Conservation (phyloP, 2,888 invertebrate species). For the Xanthia icteritia region DNA sequence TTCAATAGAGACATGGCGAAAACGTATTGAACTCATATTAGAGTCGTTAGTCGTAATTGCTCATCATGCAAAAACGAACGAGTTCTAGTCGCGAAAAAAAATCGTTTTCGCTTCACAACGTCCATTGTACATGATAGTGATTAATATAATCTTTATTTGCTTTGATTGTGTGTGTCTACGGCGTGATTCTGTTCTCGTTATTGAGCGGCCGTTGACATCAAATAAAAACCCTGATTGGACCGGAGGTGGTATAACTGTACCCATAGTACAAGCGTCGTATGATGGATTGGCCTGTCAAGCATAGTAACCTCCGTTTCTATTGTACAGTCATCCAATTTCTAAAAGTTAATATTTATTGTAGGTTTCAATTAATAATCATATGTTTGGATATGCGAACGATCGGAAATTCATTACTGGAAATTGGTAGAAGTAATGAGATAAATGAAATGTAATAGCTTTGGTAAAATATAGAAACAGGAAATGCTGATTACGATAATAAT, state of each 20-base stretch:
- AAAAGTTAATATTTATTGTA: conserved; percentile 81
- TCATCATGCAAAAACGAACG: conserved; percentile 83
- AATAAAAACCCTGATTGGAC: conserved; percentile 80
- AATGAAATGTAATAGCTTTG: conserved; percentile 10
- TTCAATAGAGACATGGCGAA: conserved; percentile 77
- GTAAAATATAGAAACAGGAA: conserved; percentile 27
- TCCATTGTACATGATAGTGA: conserved; percentile 78
- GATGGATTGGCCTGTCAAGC: conserved; percentile 82
- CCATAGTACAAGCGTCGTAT: conserved; percentile 75
- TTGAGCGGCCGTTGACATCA: conserved; percentile 82
- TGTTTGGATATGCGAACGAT: conserved; percentile 74
- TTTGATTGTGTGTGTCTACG: conserved; percentile 80
- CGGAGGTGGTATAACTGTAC: conserved; percentile 77
- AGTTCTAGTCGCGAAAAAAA: conserved; percentile 71
- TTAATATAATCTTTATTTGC: conserved; percentile 86
- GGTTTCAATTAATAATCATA: conserved; percentile 78
- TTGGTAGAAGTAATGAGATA: conserved; percentile 57
- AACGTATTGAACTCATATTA: conserved; percentile 80
- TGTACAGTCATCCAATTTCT: conserved; percentile 79
- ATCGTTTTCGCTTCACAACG: conserved; percentile 75
- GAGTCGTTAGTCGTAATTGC: conserved; percentile 84
- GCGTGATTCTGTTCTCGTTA: conserved; percentile 73
- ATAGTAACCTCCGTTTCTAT: conserved; percentile 71
- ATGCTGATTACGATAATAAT: conserved; percentile 22
- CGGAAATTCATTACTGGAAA: conserved; percentile 71